Base-by-base conservation (phyloP, 2,888 invertebrate species). In the Nymphalis polychloros region DNA sequence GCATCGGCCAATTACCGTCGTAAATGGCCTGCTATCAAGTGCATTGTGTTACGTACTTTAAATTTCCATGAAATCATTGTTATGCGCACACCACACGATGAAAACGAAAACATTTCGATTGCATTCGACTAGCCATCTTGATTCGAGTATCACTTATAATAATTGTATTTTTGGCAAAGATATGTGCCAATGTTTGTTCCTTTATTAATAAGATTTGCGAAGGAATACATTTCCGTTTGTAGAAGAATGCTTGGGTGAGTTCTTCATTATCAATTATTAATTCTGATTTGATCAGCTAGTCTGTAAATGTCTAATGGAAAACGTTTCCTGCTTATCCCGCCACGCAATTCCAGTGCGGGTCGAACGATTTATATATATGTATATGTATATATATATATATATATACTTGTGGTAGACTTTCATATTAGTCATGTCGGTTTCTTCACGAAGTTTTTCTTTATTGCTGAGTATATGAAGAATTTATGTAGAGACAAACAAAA, bases 61-160 rank as follows among this genome's bases (percentile, higher is more conserved):
- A 72, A 70, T 70, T 75, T 75, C 75, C 74, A 65, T 75, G 76
- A 75, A 74, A 55, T 55, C 73, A 75, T 73, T 74, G 73, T 76
- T 67, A 62, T 68, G 55, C 53, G 50, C 20, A 27, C 20, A 17
- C 52, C 52, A 20, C 41, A 31, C 50, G 52, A 52, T 49, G 61
- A 55, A 63, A 68, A 61, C 23, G 59, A 63, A 64, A 55, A 65
- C 60, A 63, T 63, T 65, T 62, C 13, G 23, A 64, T 20, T 19
- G 55, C 61, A 61, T 57, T 48, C 35, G 57, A 57, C 19, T 10
- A 19, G 19, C 20, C 57, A 41, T 57, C 41, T 57, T 41, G 6
- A 35, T 19, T 10, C 6, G 60, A 16, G 7, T 27, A 48, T 48
- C 60, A 23, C 17, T n/a, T 41, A 31, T 41, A 59, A 23, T 23